Base-by-base conservation (phyloP, 1,140 invertebrate genomes). In the Proctacanthus coquilletti region DNA sequence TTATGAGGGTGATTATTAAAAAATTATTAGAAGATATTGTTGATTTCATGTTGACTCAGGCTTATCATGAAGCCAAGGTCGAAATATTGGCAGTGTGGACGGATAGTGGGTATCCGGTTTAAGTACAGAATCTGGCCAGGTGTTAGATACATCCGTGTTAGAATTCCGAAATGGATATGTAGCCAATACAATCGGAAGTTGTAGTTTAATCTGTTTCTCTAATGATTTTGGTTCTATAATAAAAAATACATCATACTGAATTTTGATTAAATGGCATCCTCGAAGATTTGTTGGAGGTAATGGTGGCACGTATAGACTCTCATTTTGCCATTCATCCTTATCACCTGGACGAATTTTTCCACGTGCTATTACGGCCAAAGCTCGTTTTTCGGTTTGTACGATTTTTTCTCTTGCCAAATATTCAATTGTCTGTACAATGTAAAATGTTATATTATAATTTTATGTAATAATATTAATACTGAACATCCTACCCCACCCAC, bases 231-330 rank as follows among this genome's bases (percentile, higher is more conserved):
- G 86, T 52, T 79, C 79, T 48, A 93, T 80, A 41, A 89, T 77
- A 56, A 94, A 93, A 63, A 85, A 88, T 33, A 97, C 83, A 60
- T 92, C 85, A 59, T 97, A 97, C 47, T 89, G 77, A 42, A 96
- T 86, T 54, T 84, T 78, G 48, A 97, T 95, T 41, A 97, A 73
- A 61, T 91, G 84, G 58, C 91, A 96, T 25, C 89, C 91, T 42
- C 88, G 69, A n/a, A 96, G 66, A 68, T 93, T 91, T 15, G 91
- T 95, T 9, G 93, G 93, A 32, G 91, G 91, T 43, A 96, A 63
- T 14, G 92, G 87, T 39, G 92, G 91, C 39, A 96, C 85, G 56
- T 89, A 88, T 34, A 95, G 72, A 56, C 87, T 78, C 61, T 93
- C 87, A 53, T 82, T 84, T 30, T 77, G 71, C 87, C 87, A 95